Evolutionary conservation across 2,113 vertebrate genomes (phyloP).

Genomic region (Genyomyrus donnyi): DNA sequence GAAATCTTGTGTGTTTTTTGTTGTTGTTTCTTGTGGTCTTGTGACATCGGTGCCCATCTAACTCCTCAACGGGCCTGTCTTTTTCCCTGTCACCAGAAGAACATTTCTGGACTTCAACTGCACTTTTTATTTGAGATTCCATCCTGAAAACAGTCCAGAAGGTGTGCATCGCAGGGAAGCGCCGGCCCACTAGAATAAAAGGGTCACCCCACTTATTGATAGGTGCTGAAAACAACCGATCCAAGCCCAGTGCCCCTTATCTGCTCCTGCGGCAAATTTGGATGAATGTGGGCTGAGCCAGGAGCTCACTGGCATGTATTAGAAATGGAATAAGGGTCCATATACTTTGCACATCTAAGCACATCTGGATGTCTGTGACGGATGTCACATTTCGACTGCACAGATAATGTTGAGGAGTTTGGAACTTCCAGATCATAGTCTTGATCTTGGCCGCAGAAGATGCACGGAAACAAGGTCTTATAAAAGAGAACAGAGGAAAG

Average conservation of each 20-base stretch:
- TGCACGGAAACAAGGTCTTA: conserved; percentile 8
- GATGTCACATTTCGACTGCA: conserved; percentile 14
- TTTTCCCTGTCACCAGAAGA: not conserved
- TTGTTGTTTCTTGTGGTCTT: not conserved
- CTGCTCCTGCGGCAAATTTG: conserved; percentile 7
- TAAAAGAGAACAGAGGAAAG: not conserved
- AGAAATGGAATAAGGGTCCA: conserved; percentile 18
- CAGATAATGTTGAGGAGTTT: conserved; percentile 7
- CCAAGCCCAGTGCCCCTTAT: conserved; percentile 23
- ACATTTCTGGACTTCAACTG: not conserved
- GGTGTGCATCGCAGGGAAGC: not conserved
- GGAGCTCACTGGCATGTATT: conserved; percentile 6
- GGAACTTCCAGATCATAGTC: conserved; percentile 2
- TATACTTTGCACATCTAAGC: conserved; percentile 7
- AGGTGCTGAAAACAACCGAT: conserved; percentile 40
- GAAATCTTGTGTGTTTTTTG: not conserved
- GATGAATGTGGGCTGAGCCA: conserved; percentile 22
- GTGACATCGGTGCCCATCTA: not conserved
- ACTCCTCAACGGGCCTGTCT: not conserved
- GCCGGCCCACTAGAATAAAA: conserved; percentile 13
- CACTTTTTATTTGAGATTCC: not conserved
- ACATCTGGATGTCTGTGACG: not conserved
- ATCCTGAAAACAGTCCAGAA: not conserved
- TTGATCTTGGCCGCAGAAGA: conserved; percentile 7
- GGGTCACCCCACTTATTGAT: conserved; percentile 32